Evolutionary conservation across 2,888 invertebrate species (phyloP).

Genomic region (Trissolcus brochymenae): DNA sequence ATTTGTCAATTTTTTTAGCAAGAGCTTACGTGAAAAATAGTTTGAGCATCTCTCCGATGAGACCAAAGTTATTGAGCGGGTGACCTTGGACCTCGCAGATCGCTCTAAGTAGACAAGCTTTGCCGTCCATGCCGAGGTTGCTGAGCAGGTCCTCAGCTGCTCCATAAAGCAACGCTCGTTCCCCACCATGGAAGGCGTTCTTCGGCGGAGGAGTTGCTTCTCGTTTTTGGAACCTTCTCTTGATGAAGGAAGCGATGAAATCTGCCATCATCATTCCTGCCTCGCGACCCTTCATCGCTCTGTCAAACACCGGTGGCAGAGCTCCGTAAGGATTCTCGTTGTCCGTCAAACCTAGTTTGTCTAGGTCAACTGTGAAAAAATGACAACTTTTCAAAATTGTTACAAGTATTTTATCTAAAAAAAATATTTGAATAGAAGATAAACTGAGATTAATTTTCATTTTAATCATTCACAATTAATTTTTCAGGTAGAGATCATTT

Average conservation of each 20-base stretch:
- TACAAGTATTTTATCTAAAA: constrained; percentile 7
- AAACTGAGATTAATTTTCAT: too few species aligned
- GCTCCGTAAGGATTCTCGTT: constrained; percentile 91
- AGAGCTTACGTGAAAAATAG: constrained; percentile 87
- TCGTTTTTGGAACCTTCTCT: constrained; percentile 79
- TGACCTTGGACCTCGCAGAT: constrained; percentile 92
- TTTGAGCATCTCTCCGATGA: constrained; percentile 89
- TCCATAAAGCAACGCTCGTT: constrained; percentile 87
- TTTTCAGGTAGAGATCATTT: too few species aligned
- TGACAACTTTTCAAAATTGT: neutral
- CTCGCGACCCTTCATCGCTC: constrained; percentile 84
- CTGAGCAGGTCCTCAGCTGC: constrained; percentile 87
- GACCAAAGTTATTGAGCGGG: constrained; percentile 85
- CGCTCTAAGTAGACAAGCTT: constrained; percentile 87
- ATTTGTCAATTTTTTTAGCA: neutral
- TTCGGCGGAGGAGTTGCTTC: constrained; percentile 75
- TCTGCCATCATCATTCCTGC: constrained; percentile 84
- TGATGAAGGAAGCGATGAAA: constrained; percentile 85
- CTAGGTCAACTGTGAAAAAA: constrained; percentile 85
- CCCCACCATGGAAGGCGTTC: constrained; percentile 86
- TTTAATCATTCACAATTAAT: too few species aligned
- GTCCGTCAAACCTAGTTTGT: constrained; percentile 90
- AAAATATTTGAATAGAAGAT: neutral
- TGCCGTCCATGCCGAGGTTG: constrained; percentile 89
- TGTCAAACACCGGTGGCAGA: constrained; percentile 85